Conservation (phyloP, 2,888 invertebrate genomes). For the Tupiocoris notatus region DNA sequence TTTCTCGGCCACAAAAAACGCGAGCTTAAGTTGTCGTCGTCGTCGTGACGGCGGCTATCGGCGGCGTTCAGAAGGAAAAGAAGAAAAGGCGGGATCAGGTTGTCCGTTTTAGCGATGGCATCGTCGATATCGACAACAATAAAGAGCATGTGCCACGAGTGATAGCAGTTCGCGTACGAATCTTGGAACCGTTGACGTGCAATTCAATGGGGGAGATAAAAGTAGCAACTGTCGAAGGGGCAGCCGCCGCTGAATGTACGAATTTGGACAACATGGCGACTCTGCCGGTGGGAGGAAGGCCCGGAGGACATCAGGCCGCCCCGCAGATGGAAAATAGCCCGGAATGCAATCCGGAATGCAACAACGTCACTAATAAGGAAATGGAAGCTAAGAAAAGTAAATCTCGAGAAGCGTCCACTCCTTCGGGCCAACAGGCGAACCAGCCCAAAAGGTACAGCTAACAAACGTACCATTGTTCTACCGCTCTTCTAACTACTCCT, state of each 20-base stretch:
- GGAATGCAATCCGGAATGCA: constrained; percentile 69
- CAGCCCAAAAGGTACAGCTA: constrained; percentile 66
- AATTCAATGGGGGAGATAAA: constrained; percentile 63
- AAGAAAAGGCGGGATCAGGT: constrained; percentile 26
- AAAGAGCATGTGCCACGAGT: constrained; percentile 49
- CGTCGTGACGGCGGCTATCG: not conserved
- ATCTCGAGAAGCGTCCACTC: constrained; percentile 55
- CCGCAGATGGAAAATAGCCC: not conserved
- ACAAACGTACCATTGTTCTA: not conserved
- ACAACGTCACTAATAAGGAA: constrained; percentile 65
- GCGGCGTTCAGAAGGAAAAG: constrained; percentile 8
- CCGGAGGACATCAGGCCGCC: constrained; percentile 48
- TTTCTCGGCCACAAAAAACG: not conserved
- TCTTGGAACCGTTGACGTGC: not conserved
- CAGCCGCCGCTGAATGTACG: constrained; percentile 54
- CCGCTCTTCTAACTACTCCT: too few relatives aligned
- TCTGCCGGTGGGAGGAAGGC: constrained; percentile 67
- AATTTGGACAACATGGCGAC: constrained; percentile 79
- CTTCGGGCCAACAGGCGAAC: constrained; percentile 57
- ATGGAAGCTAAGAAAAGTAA: constrained; percentile 53
- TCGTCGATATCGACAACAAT: not conserved
- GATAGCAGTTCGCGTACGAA: constrained; percentile 56
- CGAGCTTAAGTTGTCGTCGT: not conserved
- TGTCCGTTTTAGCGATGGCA: constrained; percentile 17
- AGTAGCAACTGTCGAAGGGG: constrained; percentile 83